Percentiles rank a stretch among this genome's conserved stretches.
Evolutionary conservation across 2,888 invertebrate genomes (phyloP).

Genomic region (Leptarthrus brevirostris): DNA sequence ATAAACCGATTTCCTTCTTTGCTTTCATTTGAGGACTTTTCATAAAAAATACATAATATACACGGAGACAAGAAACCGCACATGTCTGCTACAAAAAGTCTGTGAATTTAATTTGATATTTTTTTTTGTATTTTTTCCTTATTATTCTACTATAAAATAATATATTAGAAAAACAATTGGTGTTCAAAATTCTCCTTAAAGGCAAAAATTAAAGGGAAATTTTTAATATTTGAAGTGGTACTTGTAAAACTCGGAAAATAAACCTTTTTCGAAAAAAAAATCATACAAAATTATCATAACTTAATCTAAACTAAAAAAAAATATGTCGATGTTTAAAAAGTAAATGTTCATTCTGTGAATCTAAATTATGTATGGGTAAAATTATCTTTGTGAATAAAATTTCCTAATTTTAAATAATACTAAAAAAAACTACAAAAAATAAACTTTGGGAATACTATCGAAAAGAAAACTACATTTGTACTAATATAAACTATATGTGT

Average conservation of each 20-base stretch:
- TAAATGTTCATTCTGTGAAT: constrained; percentile 54
- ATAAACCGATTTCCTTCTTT: too few species aligned
- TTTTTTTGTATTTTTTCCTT: constrained; percentile 45
- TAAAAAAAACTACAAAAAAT: constrained; percentile 53
- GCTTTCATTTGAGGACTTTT: constrained; percentile 20
- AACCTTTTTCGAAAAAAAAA: neutral
- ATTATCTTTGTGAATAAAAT: constrained; percentile 53
- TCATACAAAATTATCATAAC: constrained; percentile 28
- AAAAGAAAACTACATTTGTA: constrained; percentile 53
- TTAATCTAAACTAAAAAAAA: constrained; percentile 35
- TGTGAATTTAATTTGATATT: constrained; percentile 1
- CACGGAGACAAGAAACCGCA: constrained; percentile 45
- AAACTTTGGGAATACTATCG: constrained; percentile 53
- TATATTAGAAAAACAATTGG: constrained; percentile 22
- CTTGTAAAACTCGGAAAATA: constrained; percentile 4
- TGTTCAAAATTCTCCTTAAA: constrained; percentile 4
- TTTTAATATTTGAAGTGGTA: constrained; percentile 27
- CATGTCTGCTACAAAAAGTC: constrained; percentile 8
- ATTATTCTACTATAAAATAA: constrained; percentile 36
- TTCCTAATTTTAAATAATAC: constrained; percentile 53
- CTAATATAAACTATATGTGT: constrained; percentile 63
- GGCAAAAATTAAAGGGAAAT: constrained; percentile 1
- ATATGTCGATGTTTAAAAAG: constrained; percentile 41
- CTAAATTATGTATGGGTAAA: constrained; percentile 47
- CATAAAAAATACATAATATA: constrained; percentile 29